Evolutionary conservation across 1,140 invertebrate genomes (phyloP).

Genomic region (Philotrypesis tridentata): DNA sequence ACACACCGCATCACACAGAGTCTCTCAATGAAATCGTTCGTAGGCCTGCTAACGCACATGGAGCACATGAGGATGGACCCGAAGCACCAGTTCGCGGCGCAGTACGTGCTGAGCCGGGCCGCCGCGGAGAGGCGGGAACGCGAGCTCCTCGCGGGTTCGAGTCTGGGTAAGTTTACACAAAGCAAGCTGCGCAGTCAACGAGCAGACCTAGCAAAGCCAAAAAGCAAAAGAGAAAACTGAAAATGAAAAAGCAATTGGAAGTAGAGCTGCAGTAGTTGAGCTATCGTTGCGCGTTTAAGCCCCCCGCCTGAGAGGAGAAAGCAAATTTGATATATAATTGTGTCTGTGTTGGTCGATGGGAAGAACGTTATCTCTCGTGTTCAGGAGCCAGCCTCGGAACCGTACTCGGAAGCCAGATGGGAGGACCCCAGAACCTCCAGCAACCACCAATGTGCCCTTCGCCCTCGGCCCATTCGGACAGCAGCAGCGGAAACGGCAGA

Average conservation of each 20-base stretch:
- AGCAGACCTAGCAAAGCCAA: neutral
- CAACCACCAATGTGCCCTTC: conserved; percentile 81
- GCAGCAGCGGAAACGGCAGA: conserved; percentile 84
- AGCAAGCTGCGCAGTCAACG: neutral
- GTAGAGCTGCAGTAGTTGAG: neutral
- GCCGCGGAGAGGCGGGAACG: conserved; percentile 91
- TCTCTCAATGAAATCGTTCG: neutral
- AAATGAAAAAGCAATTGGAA: neutral
- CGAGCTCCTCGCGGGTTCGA: conserved; percentile 83
- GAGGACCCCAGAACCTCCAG: conserved; percentile 74
- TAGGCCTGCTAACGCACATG: conserved; percentile 92
- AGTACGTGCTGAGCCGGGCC: conserved; percentile 91
- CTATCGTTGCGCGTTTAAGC: neutral
- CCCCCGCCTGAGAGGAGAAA: neutral
- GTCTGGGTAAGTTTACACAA: conserved; percentile 64
- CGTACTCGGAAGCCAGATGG: conserved; percentile 74
- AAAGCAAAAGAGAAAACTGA: too few relatives aligned
- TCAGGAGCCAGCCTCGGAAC: conserved; percentile 76
- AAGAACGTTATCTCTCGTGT: conserved; percentile 54
- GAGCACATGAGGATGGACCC: conserved; percentile 98
- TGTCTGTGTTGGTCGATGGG: conserved; percentile 33
- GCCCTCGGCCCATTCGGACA: conserved; percentile 87
- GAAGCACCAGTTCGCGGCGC: conserved; percentile 95
- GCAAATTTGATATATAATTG: conserved; percentile 20
- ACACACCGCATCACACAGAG: conserved; percentile 63